Base-by-base conservation (phyloP, 2,888 invertebrate species). In the Sarcophaga carnaria region DNA sequence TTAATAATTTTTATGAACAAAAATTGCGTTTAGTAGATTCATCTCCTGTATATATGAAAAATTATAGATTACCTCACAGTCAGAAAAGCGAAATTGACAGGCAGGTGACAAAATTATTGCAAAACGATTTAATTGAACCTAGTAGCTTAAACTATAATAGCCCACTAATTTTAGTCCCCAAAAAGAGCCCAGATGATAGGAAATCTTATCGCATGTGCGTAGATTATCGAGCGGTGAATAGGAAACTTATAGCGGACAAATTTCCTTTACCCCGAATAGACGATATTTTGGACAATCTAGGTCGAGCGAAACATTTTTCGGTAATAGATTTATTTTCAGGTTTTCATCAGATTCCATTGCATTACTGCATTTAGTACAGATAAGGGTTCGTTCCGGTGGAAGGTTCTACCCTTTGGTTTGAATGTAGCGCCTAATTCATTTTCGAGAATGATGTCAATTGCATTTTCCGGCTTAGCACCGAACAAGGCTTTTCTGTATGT, bases 391-490 rank as follows among this genome's bases (percentile, higher is more conserved):
- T 49, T 11, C 49, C 49, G 49, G 2, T 49, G 49, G 49, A 49
- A 71, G 62, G 71, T 70, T 71, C 17, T 89, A 6, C 90, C 89
- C n/a, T 90, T 90, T 83, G 90, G 89, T 4, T 71, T 90, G 22
- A 87, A 83, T n/a, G 84, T 83, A 5, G 64, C 67, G 17, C 80
- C 74, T 27, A 86, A 89, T 11, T 89, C 88, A 70, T 90, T 90
- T 76, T 85, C 85, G 64, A 22, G 90, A 76, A 89, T 90, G 89
- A 89, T 90, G 90, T 80, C 88, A 2, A 86, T 89, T 5, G 88
- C 89, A 20, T 89, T 90, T 80, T 80, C 89, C 12, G 88, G 88
- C 11, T 64, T 80, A 59, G n/a, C 72, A 14, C 64, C 67, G 20
- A 72, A 80, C 27, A 59, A 66, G 12, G 69, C 69, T 64, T 75